phyloP scores from a whole-genome alignment of 2,113 vertebrate genomes.

The Bettongia penicillata region DNA sequence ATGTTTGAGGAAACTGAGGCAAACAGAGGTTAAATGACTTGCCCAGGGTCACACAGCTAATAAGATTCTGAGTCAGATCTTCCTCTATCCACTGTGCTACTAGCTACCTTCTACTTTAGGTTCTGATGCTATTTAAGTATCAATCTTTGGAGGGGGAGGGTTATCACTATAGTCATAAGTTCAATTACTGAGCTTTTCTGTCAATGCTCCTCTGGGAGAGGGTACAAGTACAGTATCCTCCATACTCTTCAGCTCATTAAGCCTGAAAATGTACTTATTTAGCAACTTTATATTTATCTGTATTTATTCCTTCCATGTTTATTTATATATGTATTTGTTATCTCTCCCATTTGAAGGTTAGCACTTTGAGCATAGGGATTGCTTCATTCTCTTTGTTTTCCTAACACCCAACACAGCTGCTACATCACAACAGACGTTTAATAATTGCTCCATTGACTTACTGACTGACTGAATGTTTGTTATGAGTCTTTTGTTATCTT shows the following conservation, averaged over 20 bases:
- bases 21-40: background rate
- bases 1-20: background rate
- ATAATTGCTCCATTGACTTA: background rate
- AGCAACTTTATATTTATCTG: background rate
- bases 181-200: background rate
- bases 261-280: background rate
- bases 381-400: background rate
- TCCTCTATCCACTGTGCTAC: background rate
- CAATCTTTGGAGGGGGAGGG: background rate
- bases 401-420: background rate
- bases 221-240: background rate
- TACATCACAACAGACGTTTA: background rate
- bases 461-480: background rate
- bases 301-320: background rate
- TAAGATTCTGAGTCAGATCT: background rate
- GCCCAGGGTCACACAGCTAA: background rate
- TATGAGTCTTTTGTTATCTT: background rate
- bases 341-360: background rate
- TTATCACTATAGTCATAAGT: background rate
- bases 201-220: background rate
- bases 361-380: background rate
- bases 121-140: background rate
- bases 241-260: background rate
- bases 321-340: background rate
- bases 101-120: background rate